Percentiles rank a stretch among this genome's conserved stretches.
These are phyloP conservation scores for Phymorhynchus buccinoides DNA, from an alignment of 1,140 invertebrate genomes.

Conservation along the genomic window DNA sequence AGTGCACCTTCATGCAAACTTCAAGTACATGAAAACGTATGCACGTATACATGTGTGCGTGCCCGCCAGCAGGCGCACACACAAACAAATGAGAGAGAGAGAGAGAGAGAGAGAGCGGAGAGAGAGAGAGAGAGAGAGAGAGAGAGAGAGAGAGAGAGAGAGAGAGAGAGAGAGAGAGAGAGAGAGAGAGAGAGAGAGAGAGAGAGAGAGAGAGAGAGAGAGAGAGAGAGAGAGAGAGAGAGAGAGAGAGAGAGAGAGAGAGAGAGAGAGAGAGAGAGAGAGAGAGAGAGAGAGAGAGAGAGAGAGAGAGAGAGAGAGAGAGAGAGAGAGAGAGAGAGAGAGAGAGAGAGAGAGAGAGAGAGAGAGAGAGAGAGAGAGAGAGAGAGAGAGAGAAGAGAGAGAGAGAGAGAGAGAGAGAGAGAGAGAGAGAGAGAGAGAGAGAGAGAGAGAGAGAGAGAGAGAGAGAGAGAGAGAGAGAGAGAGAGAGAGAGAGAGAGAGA, in stretches of 20 bases:
- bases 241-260: neutral
- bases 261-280: neutral
- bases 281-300: neutral
- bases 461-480: no score
- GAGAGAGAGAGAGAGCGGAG: no score
- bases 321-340: neutral
- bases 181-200: constrained; percentile 1
- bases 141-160: no score
- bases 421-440: neutral
- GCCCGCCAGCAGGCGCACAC: no score
- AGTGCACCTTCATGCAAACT: no score
- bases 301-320: neutral
- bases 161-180: constrained; percentile 3
- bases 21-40: no score
- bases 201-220: constrained; percentile 24
- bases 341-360: neutral
- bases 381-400: neutral
- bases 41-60: no score
- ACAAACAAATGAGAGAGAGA: no score
- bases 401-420: neutral
- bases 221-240: constrained; percentile 26
- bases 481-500: neutral
- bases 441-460: neutral
- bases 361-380: neutral
- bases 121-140: neutral